Percentiles rank a stretch among this genome's conserved stretches.
Evolutionary conservation across 92 coral and sea anemone species (phyloP).

Genomic region (Hydrozoanthus gracilis): DNA sequence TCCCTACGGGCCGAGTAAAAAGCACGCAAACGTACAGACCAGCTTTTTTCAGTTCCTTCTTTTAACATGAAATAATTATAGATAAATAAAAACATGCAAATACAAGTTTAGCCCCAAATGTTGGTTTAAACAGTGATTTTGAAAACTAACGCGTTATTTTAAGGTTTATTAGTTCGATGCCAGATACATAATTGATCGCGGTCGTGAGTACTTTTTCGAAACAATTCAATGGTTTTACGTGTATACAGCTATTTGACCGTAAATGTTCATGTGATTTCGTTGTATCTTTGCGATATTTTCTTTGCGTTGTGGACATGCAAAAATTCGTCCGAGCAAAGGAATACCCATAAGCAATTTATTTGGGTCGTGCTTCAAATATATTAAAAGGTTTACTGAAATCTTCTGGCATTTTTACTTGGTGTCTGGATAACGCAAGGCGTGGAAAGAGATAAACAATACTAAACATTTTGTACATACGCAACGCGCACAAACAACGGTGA

Average conservation of each 20-base stretch:
- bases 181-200: not conserved
- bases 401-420: constrained; percentile 3
- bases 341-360: too few species aligned
- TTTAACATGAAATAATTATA: not conserved
- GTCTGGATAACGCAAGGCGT: not conserved
- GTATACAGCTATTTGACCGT: not conserved
- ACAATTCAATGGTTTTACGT: not conserved
- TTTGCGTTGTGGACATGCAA: not conserved
- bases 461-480: not conserved
- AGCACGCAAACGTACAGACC: not conserved
- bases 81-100: not conserved
- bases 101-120: not conserved
- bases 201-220: not conserved
- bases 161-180: not conserved
- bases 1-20: too few species aligned
- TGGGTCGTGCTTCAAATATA: not conserved
- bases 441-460: not conserved
- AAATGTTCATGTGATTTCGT: not conserved
- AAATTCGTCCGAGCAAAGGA: not conserved
- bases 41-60: not conserved
- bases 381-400: not conserved
- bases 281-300: constrained; percentile 6
- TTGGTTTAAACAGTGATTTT: not conserved
- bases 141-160: not conserved
- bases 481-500: not conserved